phyloP scores from a whole-genome alignment of 1,140 invertebrate species.

The Trigoniulus corallinus region DNA sequence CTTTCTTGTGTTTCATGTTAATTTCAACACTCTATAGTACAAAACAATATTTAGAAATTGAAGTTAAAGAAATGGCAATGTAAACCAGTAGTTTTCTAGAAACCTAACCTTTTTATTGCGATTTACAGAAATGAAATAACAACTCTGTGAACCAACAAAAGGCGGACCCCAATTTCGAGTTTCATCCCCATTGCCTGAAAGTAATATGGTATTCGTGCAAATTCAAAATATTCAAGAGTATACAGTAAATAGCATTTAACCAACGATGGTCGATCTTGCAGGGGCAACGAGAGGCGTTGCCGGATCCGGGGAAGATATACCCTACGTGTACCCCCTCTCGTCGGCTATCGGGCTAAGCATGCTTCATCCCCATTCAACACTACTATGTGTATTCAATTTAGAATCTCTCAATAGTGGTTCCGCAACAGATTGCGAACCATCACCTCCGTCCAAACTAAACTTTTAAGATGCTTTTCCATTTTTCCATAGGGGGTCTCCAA shows the following conservation, averaged over 20 bases:
- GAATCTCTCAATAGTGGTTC: too few relatives aligned
- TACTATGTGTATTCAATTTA: too few relatives aligned
- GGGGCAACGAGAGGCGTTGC: not conserved
- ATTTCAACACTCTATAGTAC: conserved; percentile 57
- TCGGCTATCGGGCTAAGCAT: too few relatives aligned
- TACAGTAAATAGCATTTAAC: conserved; percentile 1
- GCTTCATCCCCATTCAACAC: too few relatives aligned
- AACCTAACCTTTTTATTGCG: conserved; percentile 84
- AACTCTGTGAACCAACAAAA: conserved; percentile 52
- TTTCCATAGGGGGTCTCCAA: too few relatives aligned
- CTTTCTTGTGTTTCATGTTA: conserved; percentile 55
- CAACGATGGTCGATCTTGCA: not conserved
- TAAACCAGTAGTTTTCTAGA: not conserved
- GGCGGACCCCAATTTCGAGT: conserved; percentile 85
- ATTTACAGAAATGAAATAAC: conserved; percentile 77
- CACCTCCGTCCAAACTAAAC: too few relatives aligned
- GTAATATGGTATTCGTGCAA: conserved; percentile 1
- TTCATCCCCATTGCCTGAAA: conserved; percentile 71
- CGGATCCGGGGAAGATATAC: not conserved
- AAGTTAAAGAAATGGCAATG: not conserved
- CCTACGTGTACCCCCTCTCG: too few relatives aligned
- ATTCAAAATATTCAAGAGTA: conserved; percentile 3
- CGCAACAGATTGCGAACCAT: too few relatives aligned
- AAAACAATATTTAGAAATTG: too few relatives aligned
- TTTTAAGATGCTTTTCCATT: too few relatives aligned